Conservation (phyloP, 2,113 vertebrate species). For the Mirounga angustirostris region DNA sequence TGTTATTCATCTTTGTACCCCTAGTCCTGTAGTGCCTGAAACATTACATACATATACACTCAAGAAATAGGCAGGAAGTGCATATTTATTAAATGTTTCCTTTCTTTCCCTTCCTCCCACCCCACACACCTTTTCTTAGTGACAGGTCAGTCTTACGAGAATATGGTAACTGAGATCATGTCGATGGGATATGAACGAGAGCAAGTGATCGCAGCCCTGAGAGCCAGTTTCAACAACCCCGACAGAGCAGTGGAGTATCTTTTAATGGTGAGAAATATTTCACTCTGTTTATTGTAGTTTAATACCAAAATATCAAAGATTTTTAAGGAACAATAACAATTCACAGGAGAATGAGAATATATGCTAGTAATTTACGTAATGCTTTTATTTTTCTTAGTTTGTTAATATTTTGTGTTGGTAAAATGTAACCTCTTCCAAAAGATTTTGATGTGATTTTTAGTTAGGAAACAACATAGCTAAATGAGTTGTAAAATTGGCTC, state of each 20-base stretch:
- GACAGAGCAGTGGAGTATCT: slow-evolving; percentile 98
- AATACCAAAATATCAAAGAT: slow-evolving; percentile 1
- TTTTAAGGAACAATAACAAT: background rate
- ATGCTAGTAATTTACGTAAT: slow-evolving; percentile 4
- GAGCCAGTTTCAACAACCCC: slow-evolving; percentile 98
- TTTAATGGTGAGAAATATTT: slow-evolving; percentile 91
- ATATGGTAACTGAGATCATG: slow-evolving; percentile 99
- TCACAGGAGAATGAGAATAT: background rate
- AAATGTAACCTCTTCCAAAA: slow-evolving; percentile 13
- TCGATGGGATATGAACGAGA: slow-evolving; percentile 97
- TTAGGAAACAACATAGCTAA: background rate
- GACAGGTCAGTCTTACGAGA: slow-evolving; percentile 97
- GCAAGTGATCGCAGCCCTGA: slow-evolving; percentile 94
- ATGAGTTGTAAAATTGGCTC: background rate
- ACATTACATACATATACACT: background rate
- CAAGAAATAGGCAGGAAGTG: slow-evolving; percentile 33
- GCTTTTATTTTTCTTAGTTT: background rate
- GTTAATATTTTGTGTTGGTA: slow-evolving; percentile 46
- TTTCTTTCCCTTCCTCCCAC: background rate
- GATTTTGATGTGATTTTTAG: slow-evolving; percentile 34
- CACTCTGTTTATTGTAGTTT: slow-evolving; percentile 37
- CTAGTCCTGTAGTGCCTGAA: background rate
- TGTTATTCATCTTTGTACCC: background rate
- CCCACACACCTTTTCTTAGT: slow-evolving; percentile 86
- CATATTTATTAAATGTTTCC: slow-evolving; percentile 49